Percentiles rank a stretch among this genome's conserved stretches.
phyloP scores from a whole-genome alignment of 1,140 invertebrate species.

The Calephelis virginiensis region DNA sequence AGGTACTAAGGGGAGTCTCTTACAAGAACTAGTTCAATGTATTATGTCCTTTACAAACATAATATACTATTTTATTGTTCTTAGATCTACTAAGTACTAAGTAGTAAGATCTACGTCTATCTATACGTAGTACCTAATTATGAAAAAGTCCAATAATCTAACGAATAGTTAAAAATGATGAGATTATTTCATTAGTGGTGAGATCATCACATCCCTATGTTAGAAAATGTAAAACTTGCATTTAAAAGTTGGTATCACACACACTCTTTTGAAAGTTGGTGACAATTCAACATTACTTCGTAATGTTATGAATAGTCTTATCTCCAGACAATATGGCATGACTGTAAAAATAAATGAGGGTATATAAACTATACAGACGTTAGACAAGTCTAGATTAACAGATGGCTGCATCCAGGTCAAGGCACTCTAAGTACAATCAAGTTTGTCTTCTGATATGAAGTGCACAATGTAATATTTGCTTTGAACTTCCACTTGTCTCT shows the following conservation, averaged over 20 bases:
- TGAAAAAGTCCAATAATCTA: too few species aligned
- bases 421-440: conserved; percentile 31
- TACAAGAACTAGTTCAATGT: too few species aligned
- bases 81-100: background rate
- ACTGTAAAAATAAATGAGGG: conserved; percentile 11
- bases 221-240: too few species aligned
- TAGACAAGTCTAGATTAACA: conserved; percentile 29
- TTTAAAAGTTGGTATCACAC: too few species aligned
- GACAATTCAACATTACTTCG: background rate
- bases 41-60: too few species aligned
- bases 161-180: too few species aligned
- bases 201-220: too few species aligned
- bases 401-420: conserved; percentile 39
- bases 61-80: too few species aligned
- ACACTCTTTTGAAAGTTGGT: too few species aligned
- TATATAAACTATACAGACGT: conserved; percentile 7
- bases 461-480: background rate
- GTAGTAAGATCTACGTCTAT: conserved; percentile 8
- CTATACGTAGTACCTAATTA: conserved; percentile 2
- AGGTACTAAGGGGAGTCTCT: too few species aligned
- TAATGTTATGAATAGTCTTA: conserved; percentile 5
- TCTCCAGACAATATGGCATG: background rate
- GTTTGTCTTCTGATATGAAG: conserved; percentile 23
- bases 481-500: background rate
- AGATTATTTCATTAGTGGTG: too few species aligned